A percentile compares a stretch with the other conserved stretches of the same genome.
Conservation (phyloP, 2,888 invertebrate species). For the Ennomos fuscantarius region DNA sequence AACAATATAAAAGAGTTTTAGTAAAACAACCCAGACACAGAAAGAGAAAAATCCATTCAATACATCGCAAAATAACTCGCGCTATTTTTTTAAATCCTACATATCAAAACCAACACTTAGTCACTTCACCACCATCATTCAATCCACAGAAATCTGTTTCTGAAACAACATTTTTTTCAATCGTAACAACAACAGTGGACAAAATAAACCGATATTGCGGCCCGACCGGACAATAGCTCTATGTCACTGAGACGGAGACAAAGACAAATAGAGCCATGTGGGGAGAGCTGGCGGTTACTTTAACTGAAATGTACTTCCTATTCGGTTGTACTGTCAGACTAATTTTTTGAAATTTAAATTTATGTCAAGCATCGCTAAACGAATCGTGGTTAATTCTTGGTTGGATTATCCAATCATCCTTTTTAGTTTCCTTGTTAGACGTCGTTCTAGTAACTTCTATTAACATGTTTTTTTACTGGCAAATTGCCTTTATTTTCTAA, state of each 20-base stretch:
- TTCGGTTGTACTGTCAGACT: no score
- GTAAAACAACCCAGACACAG: no score
- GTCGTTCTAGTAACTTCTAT: no score
- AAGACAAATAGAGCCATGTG: conserved; percentile 53
- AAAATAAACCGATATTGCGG: conserved; percentile 72
- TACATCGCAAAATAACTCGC: not conserved
- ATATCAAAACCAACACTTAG: conserved; percentile 8
- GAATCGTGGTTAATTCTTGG: no score
- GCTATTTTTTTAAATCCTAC: not conserved
- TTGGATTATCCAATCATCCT: no score
- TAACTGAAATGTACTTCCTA: not conserved
- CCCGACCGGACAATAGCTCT: conserved; percentile 72
- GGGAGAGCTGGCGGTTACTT: conserved; percentile 32
- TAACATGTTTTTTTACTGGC: no score
- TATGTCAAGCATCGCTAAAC: no score
- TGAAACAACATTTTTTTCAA: conserved; percentile 54
- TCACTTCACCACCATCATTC: conserved; percentile 28
- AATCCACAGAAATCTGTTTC: conserved; percentile 40
- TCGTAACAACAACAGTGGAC: conserved; percentile 57
- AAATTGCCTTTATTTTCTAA: no score
- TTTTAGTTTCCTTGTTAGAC: no score
- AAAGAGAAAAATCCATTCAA: no score
- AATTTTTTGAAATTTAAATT: no score
- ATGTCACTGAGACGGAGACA: conserved; percentile 72
- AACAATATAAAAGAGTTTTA: no score